Evolutionary conservation across 2,113 vertebrate species (phyloP).

Genomic region (Semicossyphus pulcher): DNA sequence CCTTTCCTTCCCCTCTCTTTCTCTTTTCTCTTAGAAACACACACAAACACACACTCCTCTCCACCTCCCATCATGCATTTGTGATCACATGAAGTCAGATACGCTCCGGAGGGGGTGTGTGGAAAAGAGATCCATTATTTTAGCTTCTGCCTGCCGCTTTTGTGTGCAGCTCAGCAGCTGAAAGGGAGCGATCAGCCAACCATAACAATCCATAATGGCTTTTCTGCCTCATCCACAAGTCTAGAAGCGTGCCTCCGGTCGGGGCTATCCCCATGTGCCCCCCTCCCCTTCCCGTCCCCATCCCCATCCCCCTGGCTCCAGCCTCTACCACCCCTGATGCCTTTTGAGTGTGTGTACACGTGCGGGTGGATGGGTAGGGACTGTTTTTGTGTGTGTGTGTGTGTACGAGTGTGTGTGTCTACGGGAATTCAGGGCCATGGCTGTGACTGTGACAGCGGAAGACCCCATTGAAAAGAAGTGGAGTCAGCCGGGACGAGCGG

Average conservation of each 20-base stretch:
- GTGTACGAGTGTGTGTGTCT: constrained; percentile 35
- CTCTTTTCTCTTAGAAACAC: neutral
- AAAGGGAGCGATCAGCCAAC: constrained; percentile 83
- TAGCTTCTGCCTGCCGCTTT: constrained; percentile 79
- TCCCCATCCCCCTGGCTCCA: constrained; percentile 2
- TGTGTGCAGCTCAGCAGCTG: constrained; percentile 81
- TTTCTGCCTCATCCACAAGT: constrained; percentile 86
- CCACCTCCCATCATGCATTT: constrained; percentile 61
- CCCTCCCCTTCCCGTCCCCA: neutral
- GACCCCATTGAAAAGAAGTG: constrained; percentile 73
- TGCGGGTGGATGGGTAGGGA: constrained; percentile 2
- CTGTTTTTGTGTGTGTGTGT: constrained; percentile 17
- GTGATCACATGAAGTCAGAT: constrained; percentile 67
- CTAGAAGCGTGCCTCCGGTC: constrained; percentile 83
- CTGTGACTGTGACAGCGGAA: constrained; percentile 76
- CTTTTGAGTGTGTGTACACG: constrained; percentile 31
- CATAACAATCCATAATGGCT: constrained; percentile 83
- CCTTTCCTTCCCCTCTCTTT: neutral
- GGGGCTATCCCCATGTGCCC: constrained; percentile 62
- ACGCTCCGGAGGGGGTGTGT: constrained; percentile 54
- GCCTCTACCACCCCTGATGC: constrained; percentile 45
- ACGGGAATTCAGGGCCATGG: constrained; percentile 50
- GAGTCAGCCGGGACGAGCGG: constrained; percentile 67
- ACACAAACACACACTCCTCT: constrained; percentile 12
- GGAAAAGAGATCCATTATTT: constrained; percentile 80